These are phyloP conservation scores for Microplitis manilae DNA, from an alignment of 2,888 invertebrate species.

Conservation along the genomic window DNA sequence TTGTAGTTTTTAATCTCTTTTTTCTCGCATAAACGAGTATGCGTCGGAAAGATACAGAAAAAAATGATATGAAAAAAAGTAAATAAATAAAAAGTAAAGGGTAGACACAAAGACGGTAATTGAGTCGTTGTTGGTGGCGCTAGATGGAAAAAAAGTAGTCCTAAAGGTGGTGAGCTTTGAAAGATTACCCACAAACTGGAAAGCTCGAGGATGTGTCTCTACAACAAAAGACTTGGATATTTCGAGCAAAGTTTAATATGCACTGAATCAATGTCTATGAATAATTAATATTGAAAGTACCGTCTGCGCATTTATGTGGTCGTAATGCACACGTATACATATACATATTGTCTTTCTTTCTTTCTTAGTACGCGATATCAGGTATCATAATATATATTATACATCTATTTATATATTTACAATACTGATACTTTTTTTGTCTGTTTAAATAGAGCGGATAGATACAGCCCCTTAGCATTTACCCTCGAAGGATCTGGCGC, in stretches of 20 bases:
- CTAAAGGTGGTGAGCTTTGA: conserved; percentile 57
- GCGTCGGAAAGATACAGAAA: not conserved
- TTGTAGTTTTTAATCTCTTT: not conserved
- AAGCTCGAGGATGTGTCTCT: conserved; percentile 48
- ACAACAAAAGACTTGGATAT: conserved; percentile 22
- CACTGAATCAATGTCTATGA: conserved; percentile 39
- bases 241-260: conserved; percentile 36
- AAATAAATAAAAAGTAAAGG: conserved; percentile 2
- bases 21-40: not conserved
- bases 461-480: conserved; percentile 3
- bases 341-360: conserved; percentile 4
- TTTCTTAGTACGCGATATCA: not conserved
- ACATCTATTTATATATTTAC: not conserved
- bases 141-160: conserved; percentile 17
- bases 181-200: conserved; percentile 67
- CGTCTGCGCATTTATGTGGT: conserved; percentile 16
- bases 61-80: not conserved
- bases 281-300: conserved; percentile 35
- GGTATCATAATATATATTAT: not conserved
- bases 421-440: conserved; percentile 1
- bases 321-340: conserved; percentile 2
- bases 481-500: conserved; percentile 9
- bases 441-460: not conserved
- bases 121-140: not conserved
- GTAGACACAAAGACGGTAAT: not conserved